A percentile compares a stretch with the other conserved stretches of the same genome.
phyloP scores from a whole-genome alignment of 1,140 invertebrate genomes.

The Lordiphosa collinella region DNA sequence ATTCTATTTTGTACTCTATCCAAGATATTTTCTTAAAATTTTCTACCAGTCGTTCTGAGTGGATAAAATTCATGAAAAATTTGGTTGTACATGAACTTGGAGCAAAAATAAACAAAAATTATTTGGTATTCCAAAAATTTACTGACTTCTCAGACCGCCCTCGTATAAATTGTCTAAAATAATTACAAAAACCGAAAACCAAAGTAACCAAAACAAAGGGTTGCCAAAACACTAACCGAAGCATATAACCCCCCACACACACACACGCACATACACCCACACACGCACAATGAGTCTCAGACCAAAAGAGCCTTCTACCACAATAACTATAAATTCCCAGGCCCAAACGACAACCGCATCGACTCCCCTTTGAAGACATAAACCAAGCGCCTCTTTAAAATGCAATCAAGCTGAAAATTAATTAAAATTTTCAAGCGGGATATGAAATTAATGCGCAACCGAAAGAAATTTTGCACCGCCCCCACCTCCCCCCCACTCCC shows the following conservation, averaged over 20 bases:
- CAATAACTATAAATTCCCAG: conserved; percentile 72
- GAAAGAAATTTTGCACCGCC: conserved; percentile 20
- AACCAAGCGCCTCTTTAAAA: conserved; percentile 75
- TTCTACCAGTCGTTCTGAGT: too few species aligned
- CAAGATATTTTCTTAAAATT: too few species aligned
- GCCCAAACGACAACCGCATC: conserved; percentile 30
- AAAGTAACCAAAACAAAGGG: conserved; percentile 47
- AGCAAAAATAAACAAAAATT: conserved; percentile 7
- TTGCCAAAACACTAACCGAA: conserved; percentile 8
- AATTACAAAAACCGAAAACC: conserved; percentile 51
- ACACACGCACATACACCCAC: conserved; percentile 15
- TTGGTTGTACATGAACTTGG: too few species aligned
- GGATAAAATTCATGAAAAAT: too few species aligned
- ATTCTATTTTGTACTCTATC: too few species aligned
- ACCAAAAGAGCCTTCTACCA: conserved; percentile 25
- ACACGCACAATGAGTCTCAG: background rate
- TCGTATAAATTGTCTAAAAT: conserved; percentile 46
- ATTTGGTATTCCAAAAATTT: conserved; percentile 16
- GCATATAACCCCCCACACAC: conserved; percentile 27
- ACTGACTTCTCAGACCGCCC: conserved; percentile 15
- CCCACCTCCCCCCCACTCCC: background rate
- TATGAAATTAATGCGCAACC: conserved; percentile 71
- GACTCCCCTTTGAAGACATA: conserved; percentile 26
- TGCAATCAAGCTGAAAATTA: conserved; percentile 79
- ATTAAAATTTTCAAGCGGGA: conserved; percentile 77